These are phyloP conservation scores for Tretioscincus oriximinensis DNA, from an alignment of 2,113 vertebrate genomes.

Conservation along the genomic window DNA sequence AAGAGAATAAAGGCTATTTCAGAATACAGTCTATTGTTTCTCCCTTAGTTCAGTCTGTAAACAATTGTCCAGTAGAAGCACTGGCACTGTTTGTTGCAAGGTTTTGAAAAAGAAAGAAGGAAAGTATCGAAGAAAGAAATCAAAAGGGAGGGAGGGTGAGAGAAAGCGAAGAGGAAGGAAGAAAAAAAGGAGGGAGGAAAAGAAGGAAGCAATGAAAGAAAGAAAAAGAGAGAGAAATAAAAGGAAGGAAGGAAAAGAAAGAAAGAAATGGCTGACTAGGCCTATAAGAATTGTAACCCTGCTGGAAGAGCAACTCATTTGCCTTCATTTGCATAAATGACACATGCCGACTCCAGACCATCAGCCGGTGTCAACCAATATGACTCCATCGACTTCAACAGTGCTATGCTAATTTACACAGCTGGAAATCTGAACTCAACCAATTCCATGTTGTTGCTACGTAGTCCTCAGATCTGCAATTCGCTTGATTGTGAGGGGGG, in stretches of 20 bases:
- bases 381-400: slow-evolving; percentile 16
- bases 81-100: slow-evolving; percentile 12
- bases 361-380: slow-evolving; percentile 9
- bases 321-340: slow-evolving; percentile 15
- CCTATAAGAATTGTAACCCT: neutral
- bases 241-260: neutral
- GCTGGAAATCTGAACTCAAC: slow-evolving; percentile 11
- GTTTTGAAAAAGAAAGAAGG: slow-evolving; percentile 3
- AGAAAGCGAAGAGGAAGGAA: neutral
- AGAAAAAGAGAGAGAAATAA: neutral
- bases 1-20: neutral
- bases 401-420: slow-evolving; percentile 39
- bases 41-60: neutral
- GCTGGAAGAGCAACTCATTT: slow-evolving; percentile 25
- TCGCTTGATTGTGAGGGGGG: neutral
- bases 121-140: neutral
- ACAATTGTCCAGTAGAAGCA: slow-evolving; percentile 8
- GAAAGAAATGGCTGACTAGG: slow-evolving; percentile 10
- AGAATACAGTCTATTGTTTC: neutral
- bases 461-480: neutral
- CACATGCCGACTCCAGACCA: neutral
- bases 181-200: neutral
- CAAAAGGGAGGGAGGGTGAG: neutral
- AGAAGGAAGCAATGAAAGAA: neutral
- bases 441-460: slow-evolving; percentile 10